Evolutionary conservation across 2,113 vertebrate genomes (phyloP).

Genomic region (Ptyas mucosa): DNA sequence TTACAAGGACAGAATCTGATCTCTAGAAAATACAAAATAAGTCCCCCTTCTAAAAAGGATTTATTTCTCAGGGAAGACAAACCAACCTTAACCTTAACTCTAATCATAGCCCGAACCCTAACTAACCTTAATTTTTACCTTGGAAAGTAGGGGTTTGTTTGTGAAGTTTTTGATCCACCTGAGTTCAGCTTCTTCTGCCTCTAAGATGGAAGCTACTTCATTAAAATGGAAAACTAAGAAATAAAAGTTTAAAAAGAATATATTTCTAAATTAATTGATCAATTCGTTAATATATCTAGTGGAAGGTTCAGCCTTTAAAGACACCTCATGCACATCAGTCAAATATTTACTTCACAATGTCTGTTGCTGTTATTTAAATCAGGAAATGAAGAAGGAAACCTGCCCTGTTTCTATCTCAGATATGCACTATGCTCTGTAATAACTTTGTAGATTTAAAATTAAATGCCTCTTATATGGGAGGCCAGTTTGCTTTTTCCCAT

Average conservation of each 20-base stretch:
- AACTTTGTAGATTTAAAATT: background rate
- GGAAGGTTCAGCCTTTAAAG: background rate
- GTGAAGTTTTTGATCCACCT: background rate
- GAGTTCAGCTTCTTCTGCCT: background rate
- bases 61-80: background rate
- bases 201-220: background rate
- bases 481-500: background rate
- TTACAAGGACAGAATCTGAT: background rate
- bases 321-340: background rate
- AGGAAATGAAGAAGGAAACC: background rate
- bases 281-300: background rate
- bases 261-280: background rate
- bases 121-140: background rate
- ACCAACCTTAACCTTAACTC: background rate
- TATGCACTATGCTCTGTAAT: background rate
- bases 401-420: background rate
- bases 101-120: background rate
- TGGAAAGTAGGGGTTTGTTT: background rate
- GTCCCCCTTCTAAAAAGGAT: background rate
- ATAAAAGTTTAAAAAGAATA: background rate
- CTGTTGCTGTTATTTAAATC: background rate
- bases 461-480: background rate
- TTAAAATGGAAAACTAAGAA: background rate
- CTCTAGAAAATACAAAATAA: background rate
- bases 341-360: background rate